phyloP scores from a whole-genome alignment of 1,140 invertebrate genomes.

The Diplogasteroides magnus region DNA sequence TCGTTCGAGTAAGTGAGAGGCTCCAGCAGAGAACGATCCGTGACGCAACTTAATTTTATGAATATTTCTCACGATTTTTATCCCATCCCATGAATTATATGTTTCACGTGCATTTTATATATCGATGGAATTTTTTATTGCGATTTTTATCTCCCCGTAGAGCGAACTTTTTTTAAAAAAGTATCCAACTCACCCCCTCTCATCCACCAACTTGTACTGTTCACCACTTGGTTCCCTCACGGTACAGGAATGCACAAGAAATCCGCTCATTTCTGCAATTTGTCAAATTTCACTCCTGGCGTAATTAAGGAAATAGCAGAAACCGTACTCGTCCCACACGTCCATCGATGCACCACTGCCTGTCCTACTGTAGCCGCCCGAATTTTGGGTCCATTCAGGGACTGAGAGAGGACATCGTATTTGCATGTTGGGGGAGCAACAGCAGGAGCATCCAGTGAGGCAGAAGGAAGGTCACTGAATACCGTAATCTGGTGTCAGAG shows the following conservation, averaged over 20 bases:
- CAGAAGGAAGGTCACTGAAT: neutral
- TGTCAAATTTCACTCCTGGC: neutral
- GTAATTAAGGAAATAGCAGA: neutral
- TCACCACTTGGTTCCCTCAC: conserved; percentile 26
- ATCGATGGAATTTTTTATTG: neutral
- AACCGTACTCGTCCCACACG: conserved; percentile 25
- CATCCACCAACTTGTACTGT: conserved; percentile 31
- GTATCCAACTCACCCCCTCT: conserved; percentile 32
- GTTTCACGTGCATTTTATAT: conserved; percentile 27
- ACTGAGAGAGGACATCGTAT: conserved; percentile 28
- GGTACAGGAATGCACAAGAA: conserved; percentile 32
- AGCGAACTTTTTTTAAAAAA: neutral
- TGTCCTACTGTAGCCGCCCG: conserved; percentile 35
- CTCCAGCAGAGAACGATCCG: neutral
- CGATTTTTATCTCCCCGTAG: neutral
- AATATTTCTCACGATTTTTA: conserved; percentile 3
- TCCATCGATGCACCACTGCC: conserved; percentile 30
- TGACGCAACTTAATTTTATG: conserved; percentile 5
- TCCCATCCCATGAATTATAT: conserved; percentile 9
- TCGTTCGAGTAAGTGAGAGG: conserved; percentile 8
- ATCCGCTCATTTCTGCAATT: conserved; percentile 22
- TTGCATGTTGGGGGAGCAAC: conserved; percentile 16
- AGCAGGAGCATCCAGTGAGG: neutral
- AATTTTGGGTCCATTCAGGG: conserved; percentile 23
- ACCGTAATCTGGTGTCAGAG: neutral